These are phyloP conservation scores for Acanthurus leucopareius DNA, from an alignment of 2,797 vertebrate species.

Conservation along the genomic window DNA sequence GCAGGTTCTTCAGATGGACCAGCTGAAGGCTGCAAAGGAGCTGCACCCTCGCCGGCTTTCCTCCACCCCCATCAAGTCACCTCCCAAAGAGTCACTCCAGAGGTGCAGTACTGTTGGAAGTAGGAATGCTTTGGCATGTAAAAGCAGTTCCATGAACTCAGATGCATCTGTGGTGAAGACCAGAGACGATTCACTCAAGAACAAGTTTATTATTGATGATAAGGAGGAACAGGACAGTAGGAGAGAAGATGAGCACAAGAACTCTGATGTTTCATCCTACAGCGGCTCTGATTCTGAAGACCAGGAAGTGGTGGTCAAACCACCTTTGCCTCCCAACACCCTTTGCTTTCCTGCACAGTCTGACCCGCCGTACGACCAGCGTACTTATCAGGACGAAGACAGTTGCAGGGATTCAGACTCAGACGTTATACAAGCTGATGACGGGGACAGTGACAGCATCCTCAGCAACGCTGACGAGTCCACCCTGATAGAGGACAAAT, in stretches of 20 bases:
- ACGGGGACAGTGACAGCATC: slow-evolving; percentile 20
- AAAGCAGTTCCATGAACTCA: slow-evolving; percentile 4
- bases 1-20: slow-evolving; percentile 89
- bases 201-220: slow-evolving; percentile 18
- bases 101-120: background rate
- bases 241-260: background rate
- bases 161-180: background rate
- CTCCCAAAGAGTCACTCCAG: slow-evolving; percentile 46
- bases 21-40: slow-evolving; percentile 62
- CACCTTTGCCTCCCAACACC: slow-evolving; percentile 38
- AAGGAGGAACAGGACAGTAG: slow-evolving; percentile 24
- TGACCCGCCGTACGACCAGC: slow-evolving; percentile 79
- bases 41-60: slow-evolving; percentile 86
- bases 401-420: slow-evolving; percentile 37
- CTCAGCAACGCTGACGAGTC: slow-evolving; percentile 70
- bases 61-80: slow-evolving; percentile 93
- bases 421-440: slow-evolving; percentile 50
- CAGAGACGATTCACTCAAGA: background rate
- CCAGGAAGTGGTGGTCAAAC: slow-evolving; percentile 25
- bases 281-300: slow-evolving; percentile 57
- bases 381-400: slow-evolving; percentile 81
- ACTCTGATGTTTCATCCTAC: slow-evolving; percentile 42
- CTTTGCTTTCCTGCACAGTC: slow-evolving; percentile 65
- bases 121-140: background rate
- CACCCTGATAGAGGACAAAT: slow-evolving; percentile 72